Percentiles rank a stretch among this genome's conserved stretches.
These are phyloP conservation scores for Porites divaricata DNA, from an alignment of 92 coral and sea anemone genomes.

Conservation along the genomic window DNA sequence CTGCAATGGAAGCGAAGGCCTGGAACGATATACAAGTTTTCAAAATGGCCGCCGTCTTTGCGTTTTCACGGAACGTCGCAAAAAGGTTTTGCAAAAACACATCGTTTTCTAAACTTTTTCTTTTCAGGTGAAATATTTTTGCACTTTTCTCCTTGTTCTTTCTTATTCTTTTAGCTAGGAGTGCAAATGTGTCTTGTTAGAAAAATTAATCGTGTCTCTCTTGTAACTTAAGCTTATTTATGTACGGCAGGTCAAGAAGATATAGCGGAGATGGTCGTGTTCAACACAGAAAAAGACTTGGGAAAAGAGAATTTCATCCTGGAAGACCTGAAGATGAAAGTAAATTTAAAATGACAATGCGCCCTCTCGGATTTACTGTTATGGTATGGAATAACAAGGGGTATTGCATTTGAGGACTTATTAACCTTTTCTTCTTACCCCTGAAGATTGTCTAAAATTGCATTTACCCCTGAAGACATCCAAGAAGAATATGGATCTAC, in stretches of 20 bases:
- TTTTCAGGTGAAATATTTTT: slow-evolving; percentile 25
- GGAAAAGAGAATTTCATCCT: background rate
- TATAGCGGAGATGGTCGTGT: background rate
- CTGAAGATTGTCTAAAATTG: too few relatives aligned
- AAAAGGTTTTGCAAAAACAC: slow-evolving; percentile 38
- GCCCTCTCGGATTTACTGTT: slow-evolving; percentile 64
- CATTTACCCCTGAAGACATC: too few relatives aligned
- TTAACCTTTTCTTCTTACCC: too few relatives aligned
- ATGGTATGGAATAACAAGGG: slow-evolving; percentile 34
- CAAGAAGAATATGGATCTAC: too few relatives aligned
- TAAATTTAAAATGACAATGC: slow-evolving; percentile 21
- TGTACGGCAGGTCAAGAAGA: slow-evolving; percentile 7
- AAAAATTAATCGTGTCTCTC: background rate
- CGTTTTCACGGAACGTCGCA: slow-evolving; percentile 32
- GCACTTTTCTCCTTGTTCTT: background rate
- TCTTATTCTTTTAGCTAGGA: background rate
- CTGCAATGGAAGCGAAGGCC: background rate
- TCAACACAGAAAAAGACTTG: slow-evolving; percentile 8
- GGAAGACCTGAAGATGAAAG: slow-evolving; percentile 12
- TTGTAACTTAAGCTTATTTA: background rate
- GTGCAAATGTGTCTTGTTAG: background rate
- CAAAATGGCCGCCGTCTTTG: slow-evolving; percentile 68
- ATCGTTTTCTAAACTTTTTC: slow-evolving; percentile 1
- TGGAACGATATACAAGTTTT: background rate
- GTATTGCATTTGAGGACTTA: too few relatives aligned